phyloP scores from a whole-genome alignment of 2,797 vertebrate genomes.

The Etheostoma nigrum region DNA sequence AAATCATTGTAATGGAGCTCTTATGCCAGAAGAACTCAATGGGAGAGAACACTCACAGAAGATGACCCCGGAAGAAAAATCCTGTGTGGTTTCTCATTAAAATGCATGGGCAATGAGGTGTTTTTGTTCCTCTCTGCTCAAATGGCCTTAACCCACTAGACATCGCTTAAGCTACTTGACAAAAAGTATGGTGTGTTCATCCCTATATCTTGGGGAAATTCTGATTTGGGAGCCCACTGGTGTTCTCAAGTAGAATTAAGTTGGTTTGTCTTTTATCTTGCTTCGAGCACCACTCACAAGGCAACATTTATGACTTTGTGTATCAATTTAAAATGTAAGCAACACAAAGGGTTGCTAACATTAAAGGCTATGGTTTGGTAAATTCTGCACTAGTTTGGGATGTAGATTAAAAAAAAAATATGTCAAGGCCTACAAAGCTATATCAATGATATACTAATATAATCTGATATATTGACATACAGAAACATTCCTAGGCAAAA shows the following conservation, averaged over 20 bases:
- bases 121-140: constrained; percentile 49
- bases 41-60: constrained; percentile 63
- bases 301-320: not conserved
- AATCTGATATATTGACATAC: too few species aligned
- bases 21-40: constrained; percentile 56
- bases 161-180: constrained; percentile 25
- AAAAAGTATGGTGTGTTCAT: constrained; percentile 3
- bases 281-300: constrained; percentile 22
- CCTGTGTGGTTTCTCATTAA: constrained; percentile 43
- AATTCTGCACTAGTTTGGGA: too few species aligned
- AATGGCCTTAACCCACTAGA: constrained; percentile 40
- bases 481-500: too few species aligned
- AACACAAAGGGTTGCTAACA: too few species aligned
- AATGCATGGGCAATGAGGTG: constrained; percentile 53
- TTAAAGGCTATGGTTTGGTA: too few species aligned
- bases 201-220: constrained; percentile 12
- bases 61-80: constrained; percentile 66
- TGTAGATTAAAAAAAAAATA: too few species aligned
- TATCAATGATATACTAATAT: too few species aligned
- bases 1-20: constrained; percentile 73
- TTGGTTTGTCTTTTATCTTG: constrained; percentile 22
- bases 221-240: constrained; percentile 1
- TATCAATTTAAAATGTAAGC: too few species aligned
- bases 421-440: too few species aligned
- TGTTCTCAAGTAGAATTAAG: constrained; percentile 8